A percentile compares a stretch with the other conserved stretches of the same genome.
phyloP scores from a whole-genome alignment of 2,113 vertebrate genomes.

The Campylomormyrus tamandua region DNA sequence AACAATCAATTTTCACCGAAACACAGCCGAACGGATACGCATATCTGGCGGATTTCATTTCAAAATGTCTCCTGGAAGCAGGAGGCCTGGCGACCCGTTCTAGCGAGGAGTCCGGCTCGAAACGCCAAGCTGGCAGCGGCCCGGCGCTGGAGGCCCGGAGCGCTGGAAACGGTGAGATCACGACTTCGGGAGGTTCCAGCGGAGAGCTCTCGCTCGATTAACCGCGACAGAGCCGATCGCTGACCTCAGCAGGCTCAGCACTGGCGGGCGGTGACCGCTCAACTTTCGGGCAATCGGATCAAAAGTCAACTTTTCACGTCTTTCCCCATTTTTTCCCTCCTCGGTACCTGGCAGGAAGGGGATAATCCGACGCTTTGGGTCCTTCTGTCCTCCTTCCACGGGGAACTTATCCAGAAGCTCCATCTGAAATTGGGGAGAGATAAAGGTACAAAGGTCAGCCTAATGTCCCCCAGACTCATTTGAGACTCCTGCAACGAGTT shows the following conservation, averaged over 20 bases:
- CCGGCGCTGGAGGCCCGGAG: not conserved
- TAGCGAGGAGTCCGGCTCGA: conserved; percentile 10
- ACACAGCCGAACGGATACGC: not conserved
- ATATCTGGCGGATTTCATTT: not conserved
- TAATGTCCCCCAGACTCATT: not conserved
- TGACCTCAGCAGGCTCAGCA: not conserved
- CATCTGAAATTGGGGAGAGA: conserved; percentile 67
- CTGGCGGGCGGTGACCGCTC: not conserved
- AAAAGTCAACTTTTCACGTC: not conserved
- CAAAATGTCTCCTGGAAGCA: not conserved
- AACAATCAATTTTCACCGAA: not conserved
- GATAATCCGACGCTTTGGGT: conserved; percentile 94
- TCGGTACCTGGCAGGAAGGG: conserved; percentile 88
- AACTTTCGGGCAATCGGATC: not conserved
- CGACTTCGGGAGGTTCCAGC: not conserved
- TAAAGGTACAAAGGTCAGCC: not conserved
- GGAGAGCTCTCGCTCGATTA: not conserved
- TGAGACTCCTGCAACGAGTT: too few species aligned
- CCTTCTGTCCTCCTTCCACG: conserved; percentile 96
- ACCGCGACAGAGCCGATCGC: not conserved
- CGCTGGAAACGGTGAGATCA: conserved; percentile 25
- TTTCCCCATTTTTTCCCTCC: not conserved
- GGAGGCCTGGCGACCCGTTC: not conserved
- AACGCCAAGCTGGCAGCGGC: not conserved
- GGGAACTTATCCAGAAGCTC: conserved; percentile 98